These are phyloP conservation scores for Limonius californicus DNA, from an alignment of 1,140 invertebrate species.

Conservation along the genomic window DNA sequence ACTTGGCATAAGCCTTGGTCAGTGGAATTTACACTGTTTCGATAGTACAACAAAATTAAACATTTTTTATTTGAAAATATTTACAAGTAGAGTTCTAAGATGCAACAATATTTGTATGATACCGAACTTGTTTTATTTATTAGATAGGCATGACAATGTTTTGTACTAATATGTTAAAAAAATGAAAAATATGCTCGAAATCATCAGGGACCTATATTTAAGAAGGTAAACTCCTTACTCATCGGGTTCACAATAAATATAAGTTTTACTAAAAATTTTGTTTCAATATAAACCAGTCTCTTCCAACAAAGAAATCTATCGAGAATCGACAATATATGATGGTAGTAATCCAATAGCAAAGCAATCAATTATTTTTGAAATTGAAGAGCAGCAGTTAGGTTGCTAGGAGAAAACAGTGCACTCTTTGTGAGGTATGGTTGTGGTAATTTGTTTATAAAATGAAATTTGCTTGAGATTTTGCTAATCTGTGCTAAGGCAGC, in stretches of 20 bases:
- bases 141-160: neutral
- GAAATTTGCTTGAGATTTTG: too few species aligned
- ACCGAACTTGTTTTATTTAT: neutral
- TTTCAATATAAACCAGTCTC: neutral
- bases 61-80: slow-evolving; percentile 3
- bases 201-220: neutral
- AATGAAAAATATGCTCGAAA: neutral
- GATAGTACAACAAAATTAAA: slow-evolving; percentile 36
- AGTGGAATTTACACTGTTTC: slow-evolving; percentile 27
- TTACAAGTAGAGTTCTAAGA: neutral
- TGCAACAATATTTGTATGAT: neutral
- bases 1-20: slow-evolving; percentile 19
- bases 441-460: too few species aligned
- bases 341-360: too few species aligned
- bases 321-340: neutral
- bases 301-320: neutral
- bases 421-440: too few species aligned
- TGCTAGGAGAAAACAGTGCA: too few species aligned
- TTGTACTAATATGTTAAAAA: neutral
- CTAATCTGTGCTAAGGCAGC: too few species aligned
- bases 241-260: neutral
- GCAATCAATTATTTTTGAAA: too few species aligned
- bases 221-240: neutral
- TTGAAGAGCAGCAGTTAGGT: too few species aligned
- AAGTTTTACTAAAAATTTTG: neutral